phyloP scores from a whole-genome alignment of 2,888 invertebrate genomes.

The Brachypalpus laphriformis region DNA sequence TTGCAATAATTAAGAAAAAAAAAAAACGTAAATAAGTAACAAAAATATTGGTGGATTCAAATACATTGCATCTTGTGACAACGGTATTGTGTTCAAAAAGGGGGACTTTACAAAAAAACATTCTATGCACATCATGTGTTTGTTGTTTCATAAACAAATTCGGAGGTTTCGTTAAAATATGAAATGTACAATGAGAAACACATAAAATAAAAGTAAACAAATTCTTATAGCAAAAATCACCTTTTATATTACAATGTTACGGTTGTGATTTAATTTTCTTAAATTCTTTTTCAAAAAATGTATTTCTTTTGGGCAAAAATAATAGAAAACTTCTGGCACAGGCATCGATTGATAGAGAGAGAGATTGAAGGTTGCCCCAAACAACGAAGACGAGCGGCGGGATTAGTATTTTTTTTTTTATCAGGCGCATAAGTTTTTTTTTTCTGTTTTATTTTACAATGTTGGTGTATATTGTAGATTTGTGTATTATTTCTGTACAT shows the following conservation, averaged over 20 bases:
- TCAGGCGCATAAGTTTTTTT: slow-evolving; percentile 16
- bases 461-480: slow-evolving; percentile 49
- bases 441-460: slow-evolving; percentile 60
- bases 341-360: slow-evolving; percentile 53
- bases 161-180: slow-evolving; percentile 15
- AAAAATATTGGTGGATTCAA: slow-evolving; percentile 34
- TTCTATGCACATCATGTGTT: slow-evolving; percentile 39
- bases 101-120: slow-evolving; percentile 1
- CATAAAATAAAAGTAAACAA: slow-evolving; percentile 41
- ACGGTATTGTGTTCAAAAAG: slow-evolving; percentile 17
- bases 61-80: slow-evolving; percentile 18
- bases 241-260: slow-evolving; percentile 74
- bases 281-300: slow-evolving; percentile 9
- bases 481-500: slow-evolving; percentile 34
- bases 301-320: slow-evolving; percentile 41
- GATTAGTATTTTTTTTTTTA: slow-evolving; percentile 44
- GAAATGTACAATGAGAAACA: slow-evolving; percentile 59
- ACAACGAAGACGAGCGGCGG: slow-evolving; percentile 54
- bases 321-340: slow-evolving; percentile 48
- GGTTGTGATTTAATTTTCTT: slow-evolving; percentile 62
- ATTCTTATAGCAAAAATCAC: slow-evolving; percentile 62
- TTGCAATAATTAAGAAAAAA: slow-evolving; percentile 37
- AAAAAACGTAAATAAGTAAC: slow-evolving; percentile 23
- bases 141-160: slow-evolving; percentile 64
- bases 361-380: slow-evolving; percentile 47